phyloP scores from a whole-genome alignment of 2,888 invertebrate species.

The Tipula helvola region DNA sequence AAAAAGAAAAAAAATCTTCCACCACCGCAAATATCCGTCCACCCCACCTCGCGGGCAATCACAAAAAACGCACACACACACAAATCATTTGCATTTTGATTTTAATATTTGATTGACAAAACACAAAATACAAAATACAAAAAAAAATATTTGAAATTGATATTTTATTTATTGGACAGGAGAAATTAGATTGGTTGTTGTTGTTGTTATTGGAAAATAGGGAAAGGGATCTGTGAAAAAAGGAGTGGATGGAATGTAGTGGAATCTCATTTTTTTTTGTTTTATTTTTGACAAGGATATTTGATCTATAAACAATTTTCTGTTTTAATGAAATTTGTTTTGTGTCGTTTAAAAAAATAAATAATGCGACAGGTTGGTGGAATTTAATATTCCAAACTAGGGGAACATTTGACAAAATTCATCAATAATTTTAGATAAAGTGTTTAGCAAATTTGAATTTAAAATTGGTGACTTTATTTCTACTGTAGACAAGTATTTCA shows the following conservation, averaged over 20 bases:
- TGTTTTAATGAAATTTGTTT: not conserved
- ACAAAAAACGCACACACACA: not conserved
- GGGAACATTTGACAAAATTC: not conserved
- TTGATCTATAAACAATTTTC: not conserved
- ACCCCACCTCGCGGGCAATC: not conserved
- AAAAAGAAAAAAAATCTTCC: not conserved
- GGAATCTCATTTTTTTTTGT: not conserved
- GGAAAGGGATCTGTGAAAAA: not conserved
- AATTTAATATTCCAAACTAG: not conserved
- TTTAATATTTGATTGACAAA: constrained; percentile 6
- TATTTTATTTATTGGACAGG: constrained; percentile 5
- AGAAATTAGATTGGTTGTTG: not conserved
- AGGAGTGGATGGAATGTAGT: not conserved
- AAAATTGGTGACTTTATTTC: not conserved
- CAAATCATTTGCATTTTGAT: constrained; percentile 4
- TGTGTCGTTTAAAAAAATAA: not conserved
- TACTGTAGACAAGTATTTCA: too few species aligned
- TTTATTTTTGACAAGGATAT: not conserved
- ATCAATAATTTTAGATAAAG: not conserved
- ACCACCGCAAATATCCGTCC: not conserved
- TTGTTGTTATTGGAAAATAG: not conserved
- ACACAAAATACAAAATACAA: too few species aligned
- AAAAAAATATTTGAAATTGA: not conserved
- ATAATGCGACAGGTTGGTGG: not conserved
- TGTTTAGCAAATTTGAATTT: not conserved